These are phyloP conservation scores for Solen grandis DNA, from an alignment of 1,140 invertebrate species.

Conservation along the genomic window DNA sequence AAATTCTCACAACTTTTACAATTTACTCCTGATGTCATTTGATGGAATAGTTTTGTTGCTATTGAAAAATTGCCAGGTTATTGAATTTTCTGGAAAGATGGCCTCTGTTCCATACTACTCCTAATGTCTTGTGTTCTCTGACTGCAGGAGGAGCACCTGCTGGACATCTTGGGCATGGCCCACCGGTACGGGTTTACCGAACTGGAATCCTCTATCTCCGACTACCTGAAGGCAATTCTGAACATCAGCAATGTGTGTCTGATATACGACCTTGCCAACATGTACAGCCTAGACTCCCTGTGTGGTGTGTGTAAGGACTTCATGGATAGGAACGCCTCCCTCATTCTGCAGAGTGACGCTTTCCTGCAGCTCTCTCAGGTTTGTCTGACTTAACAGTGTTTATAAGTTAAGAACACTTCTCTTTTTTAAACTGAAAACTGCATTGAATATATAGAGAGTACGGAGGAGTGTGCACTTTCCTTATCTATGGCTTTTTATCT, in stretches of 20 bases:
- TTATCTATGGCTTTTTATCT: no score
- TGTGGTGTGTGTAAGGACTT: constrained; percentile 86
- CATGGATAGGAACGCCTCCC: constrained; percentile 93
- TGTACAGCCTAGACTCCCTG: constrained; percentile 86
- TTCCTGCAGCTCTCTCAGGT: constrained; percentile 93
- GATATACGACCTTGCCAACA: constrained; percentile 93
- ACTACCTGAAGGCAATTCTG: constrained; percentile 94
- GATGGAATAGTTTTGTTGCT: no score
- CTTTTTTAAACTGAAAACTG: no score
- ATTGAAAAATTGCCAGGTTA: background rate
- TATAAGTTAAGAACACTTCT: no score
- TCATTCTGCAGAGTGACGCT: constrained; percentile 91
- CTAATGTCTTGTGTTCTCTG: background rate
- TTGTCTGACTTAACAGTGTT: no score
- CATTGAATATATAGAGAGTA: no score
- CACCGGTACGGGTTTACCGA: constrained; percentile 98
- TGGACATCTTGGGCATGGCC: constrained; percentile 93
- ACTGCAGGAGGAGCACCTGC: constrained; percentile 88
- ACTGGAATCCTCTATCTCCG: constrained; percentile 94
- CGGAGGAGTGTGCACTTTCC: no score
- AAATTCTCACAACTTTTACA: no score
- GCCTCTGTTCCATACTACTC: no score
- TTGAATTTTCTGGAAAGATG: background rate
- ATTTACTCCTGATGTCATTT: no score
- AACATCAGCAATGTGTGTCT: constrained; percentile 94